Base-by-base conservation (phyloP, 1,140 invertebrate species). In the Oedothorax gibbosus region DNA sequence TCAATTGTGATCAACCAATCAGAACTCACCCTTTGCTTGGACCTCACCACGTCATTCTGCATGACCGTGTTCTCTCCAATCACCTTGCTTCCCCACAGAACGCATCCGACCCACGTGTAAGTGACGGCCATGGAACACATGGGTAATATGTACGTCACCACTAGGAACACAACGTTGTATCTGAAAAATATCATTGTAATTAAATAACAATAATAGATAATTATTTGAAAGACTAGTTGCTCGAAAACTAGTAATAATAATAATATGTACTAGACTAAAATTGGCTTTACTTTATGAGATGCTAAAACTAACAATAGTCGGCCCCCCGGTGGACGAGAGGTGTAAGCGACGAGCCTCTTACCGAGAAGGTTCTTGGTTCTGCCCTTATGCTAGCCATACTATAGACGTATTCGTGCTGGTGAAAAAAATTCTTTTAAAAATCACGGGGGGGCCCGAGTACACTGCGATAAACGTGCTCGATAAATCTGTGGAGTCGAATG, bases 121-220 rank as follows among this genome's bases (percentile, higher is more conserved):
- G 96, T 97, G 50, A 95, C 92, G 4, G 93, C 93, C 93, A 98
- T 96, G 0, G 95, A 93, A 57, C 94, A 89, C 92, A 99, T 95
- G 11, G 97, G 97, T 76, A 98, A 91, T n/a, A 97, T 92, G 88
- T 99, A 99, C 9, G 97, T 98, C 20, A 97, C 91, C 6, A 95
- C 91, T 86, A 98, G 92, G 88, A 98, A 94, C 15, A 96, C 89
- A 20, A 97, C 92, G 90, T 97, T 97, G 89, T 98, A 98, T 85
- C 97, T 98, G 89, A 75, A 90, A 89, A 82, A 68, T 83, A 87
- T 85, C 66, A 8, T 62, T 8, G 10, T 2, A 60, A 60, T n/a
- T 60, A 60, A 60, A 9, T 57, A 9, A 57, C 8, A n/a, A 57
- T 57, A 57, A 9, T 8, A 7, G 6, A 15, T 64, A 8, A n/a